Base-by-base conservation (phyloP, 2,888 invertebrate species). In the Drosophila acutilabella region DNA sequence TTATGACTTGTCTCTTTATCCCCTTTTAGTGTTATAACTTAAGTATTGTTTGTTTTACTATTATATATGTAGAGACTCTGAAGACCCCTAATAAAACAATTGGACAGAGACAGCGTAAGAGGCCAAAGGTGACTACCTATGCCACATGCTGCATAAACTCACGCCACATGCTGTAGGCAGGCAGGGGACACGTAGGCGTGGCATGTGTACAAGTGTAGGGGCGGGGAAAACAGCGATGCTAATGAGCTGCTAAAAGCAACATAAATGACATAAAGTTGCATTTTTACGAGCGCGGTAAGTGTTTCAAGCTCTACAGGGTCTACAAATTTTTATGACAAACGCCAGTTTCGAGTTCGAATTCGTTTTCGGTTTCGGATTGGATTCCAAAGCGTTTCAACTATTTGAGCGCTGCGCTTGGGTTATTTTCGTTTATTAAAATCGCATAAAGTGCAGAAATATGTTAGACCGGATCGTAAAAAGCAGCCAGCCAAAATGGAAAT, bases 371-470 rank as follows among this genome's bases (percentile, higher is more conserved):
- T 75, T 72, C 66, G 54, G 57, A 64, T 58, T 30, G 66, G 62
- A 74, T 75, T 71, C 71, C 66, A 51, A 56, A 52, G 61, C 68
- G 64, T 71, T 74, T 72, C 64, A 76, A 78, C 80, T 77, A 80
- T 81, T 76, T 53, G 51, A 18, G 54, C 51, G 13, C 40, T 14
- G 62, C 53, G 64, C 60, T 51, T 51, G 69, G 68, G 61, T 65
- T 81, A 85, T 86, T 88, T 78, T 85, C 83, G 81, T 88, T 83
- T 86, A 86, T 88, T 85, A 88, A 88, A 88, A 78, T 86, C 86
- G 74, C 81, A 86, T 86, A 86, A 86, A 86, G 83, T 88, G 88
- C 85, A 78, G 83, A 86, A 88, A 83, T 83, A 76, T 86, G 86
- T 85, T 69, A 54, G 75, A 61, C 30, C 59, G 60, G 80, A 65